These are phyloP conservation scores for Symphodus melops DNA, from an alignment of 2,113 vertebrate species.

Conservation along the genomic window DNA sequence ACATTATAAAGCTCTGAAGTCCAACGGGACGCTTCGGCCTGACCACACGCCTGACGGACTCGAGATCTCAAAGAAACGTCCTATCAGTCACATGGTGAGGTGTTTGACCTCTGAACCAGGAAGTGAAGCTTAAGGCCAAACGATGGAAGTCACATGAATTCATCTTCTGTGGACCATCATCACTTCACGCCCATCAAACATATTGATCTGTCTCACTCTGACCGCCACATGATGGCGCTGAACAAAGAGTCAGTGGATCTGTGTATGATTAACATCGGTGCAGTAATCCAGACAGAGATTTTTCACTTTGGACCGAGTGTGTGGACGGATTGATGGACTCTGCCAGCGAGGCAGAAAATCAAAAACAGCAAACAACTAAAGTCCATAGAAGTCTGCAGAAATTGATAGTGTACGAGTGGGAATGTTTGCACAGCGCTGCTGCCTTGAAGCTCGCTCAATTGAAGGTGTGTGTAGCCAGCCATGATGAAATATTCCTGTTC, in stretches of 20 bases:
- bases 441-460: slow-evolving; percentile 34
- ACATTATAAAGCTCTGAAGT: too few species aligned
- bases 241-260: background rate
- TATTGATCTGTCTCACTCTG: too few species aligned
- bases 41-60: too few species aligned
- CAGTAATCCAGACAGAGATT: background rate
- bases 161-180: too few species aligned
- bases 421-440: slow-evolving; percentile 1
- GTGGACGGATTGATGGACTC: background rate
- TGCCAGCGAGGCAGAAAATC: background rate
- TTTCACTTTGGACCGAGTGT: background rate
- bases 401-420: background rate
- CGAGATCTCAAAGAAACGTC: too few species aligned
- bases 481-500: slow-evolving; percentile 20
- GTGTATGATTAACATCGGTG: background rate
- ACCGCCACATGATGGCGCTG: background rate
- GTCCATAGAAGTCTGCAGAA: background rate
- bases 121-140: too few species aligned
- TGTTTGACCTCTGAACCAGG: too few species aligned
- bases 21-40: too few species aligned
- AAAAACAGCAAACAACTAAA: slow-evolving; percentile 7
- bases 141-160: too few species aligned
- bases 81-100: too few species aligned
- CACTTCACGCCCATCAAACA: too few species aligned
- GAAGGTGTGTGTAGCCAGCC: slow-evolving; percentile 1